A percentile compares a stretch with the other conserved stretches of the same genome.
Evolutionary conservation across 2,113 vertebrate species (phyloP).

Genomic region (Pedetes capensis): DNA sequence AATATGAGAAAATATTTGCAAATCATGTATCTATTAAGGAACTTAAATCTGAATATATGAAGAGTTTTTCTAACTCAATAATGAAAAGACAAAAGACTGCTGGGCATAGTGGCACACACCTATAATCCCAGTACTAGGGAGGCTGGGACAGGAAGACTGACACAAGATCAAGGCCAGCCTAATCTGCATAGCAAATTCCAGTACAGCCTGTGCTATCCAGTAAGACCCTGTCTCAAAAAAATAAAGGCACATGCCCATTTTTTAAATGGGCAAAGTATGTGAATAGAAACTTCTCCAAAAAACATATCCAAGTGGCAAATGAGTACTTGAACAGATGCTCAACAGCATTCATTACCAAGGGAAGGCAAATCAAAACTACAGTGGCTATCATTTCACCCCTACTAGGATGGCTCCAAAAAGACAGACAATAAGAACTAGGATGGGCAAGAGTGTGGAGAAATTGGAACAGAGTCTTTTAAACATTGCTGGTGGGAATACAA

Average conservation of each 20-base stretch:
- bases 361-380: constrained; percentile 44
- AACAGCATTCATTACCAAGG: background rate
- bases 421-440: background rate
- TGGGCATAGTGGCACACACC: too few relatives aligned
- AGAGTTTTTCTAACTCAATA: background rate
- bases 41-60: background rate
- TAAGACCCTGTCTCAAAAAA: too few relatives aligned
- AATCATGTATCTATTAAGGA: background rate
- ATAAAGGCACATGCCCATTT: background rate
- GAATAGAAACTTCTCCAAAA: constrained; percentile 32
- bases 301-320: background rate
- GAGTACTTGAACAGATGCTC: background rate
- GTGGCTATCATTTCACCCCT: background rate
- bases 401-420: background rate
- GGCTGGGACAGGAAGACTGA: too few relatives aligned
- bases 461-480: background rate
- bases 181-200: too few relatives aligned
- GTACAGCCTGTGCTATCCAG: too few relatives aligned
- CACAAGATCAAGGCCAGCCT: too few relatives aligned
- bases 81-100: too few relatives aligned
- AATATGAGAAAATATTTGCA: background rate
- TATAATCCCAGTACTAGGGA: too few relatives aligned
- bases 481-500: background rate
- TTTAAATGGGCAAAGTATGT: background rate
- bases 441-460: background rate